These are phyloP conservation scores for Oopsacas minuta DNA, from an alignment of 37 sponge, comb jelly and placozoan genomes.

Conservation along the genomic window DNA sequence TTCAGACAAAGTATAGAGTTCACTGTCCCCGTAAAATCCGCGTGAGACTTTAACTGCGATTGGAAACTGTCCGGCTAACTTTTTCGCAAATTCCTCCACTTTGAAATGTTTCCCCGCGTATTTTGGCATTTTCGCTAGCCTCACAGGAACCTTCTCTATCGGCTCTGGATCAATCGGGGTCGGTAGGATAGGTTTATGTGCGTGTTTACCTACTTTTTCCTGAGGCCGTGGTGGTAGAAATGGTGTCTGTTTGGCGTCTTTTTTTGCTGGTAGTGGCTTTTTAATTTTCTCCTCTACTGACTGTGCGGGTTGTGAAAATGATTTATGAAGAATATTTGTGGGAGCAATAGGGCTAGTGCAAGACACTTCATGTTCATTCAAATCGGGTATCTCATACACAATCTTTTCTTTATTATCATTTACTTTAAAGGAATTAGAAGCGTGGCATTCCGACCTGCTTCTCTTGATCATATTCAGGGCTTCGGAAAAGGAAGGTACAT, in stretches of 20 bases:
- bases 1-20: background rate
- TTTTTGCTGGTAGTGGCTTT: background rate
- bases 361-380: background rate
- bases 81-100: background rate
- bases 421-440: background rate
- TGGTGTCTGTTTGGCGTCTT: background rate
- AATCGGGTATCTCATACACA: background rate
- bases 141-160: background rate
- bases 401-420: background rate
- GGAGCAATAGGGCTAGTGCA: too few relatives aligned
- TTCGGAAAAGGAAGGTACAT: background rate
- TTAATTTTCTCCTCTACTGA: background rate
- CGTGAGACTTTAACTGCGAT: constrained; percentile 9
- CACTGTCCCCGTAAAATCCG: background rate
- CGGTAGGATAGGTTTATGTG: background rate
- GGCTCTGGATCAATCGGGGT: background rate
- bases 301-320: too few relatives aligned
- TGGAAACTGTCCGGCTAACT: background rate
- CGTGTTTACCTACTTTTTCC: background rate
- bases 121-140: background rate
- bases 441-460: background rate
- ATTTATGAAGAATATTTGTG: too few relatives aligned
- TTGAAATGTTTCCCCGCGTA: background rate
- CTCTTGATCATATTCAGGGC: background rate
- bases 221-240: background rate